Evolutionary conservation across 2,113 vertebrate species (phyloP).

Genomic region (Grammomys dolichurus): DNA sequence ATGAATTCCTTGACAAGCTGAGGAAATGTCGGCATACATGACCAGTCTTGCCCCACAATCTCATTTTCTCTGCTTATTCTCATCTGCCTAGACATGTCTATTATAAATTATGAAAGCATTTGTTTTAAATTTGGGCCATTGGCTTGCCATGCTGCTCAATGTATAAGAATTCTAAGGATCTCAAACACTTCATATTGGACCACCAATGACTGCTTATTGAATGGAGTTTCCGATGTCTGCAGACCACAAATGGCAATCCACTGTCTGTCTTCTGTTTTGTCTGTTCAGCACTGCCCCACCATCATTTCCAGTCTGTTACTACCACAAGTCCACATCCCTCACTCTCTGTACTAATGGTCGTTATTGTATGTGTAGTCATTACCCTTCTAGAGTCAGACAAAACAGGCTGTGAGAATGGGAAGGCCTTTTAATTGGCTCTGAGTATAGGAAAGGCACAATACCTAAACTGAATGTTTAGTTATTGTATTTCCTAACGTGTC

Average conservation of each 20-base stretch:
- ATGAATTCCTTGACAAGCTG: neutral
- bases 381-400: neutral
- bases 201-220: neutral
- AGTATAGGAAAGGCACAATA: neutral
- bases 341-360: neutral
- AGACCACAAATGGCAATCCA: neutral
- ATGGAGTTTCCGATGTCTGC: neutral
- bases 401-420: neutral
- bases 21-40: neutral
- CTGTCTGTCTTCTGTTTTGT: neutral
- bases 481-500: neutral
- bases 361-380: neutral
- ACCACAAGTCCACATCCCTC: neutral
- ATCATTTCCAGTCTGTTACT: too few species aligned
- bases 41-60: neutral
- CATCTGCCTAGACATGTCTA: constrained; percentile 2
- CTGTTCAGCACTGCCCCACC: neutral
- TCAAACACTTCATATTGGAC: neutral
- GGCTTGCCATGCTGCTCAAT: neutral
- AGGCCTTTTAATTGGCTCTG: neutral
- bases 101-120: neutral
- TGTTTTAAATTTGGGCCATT: neutral
- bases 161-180: neutral
- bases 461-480: neutral
- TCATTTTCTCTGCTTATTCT: constrained; percentile 3